Evolutionary conservation across 2,797 vertebrate species (phyloP).

Genomic region (Meda fulgida): DNA sequence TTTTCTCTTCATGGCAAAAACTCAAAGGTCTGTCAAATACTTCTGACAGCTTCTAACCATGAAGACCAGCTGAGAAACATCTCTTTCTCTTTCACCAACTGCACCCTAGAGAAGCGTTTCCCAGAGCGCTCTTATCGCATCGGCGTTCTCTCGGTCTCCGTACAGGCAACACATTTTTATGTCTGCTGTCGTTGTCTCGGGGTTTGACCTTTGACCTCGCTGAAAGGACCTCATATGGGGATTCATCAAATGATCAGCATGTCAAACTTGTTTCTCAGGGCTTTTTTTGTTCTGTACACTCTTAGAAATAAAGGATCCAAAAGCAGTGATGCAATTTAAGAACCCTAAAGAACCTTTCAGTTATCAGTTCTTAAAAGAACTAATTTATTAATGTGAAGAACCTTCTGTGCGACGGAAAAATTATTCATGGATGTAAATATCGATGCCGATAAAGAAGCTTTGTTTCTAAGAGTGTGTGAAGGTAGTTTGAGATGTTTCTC

Average conservation of each 20-base stretch:
- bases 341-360: neutral
- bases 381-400: too few species aligned
- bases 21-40: neutral
- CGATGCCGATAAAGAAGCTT: neutral
- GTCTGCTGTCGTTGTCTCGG: slow-evolving; percentile 78
- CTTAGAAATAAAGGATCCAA: neutral
- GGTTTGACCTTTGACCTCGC: neutral
- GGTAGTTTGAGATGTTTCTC: neutral
- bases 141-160: slow-evolving; percentile 70
- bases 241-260: neutral
- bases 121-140: slow-evolving; percentile 52
- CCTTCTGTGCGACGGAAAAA: neutral
- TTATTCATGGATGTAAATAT: neutral
- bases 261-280: neutral
- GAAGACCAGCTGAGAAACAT: neutral
- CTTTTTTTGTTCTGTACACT: neutral
- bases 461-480: neutral
- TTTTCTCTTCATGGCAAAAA: neutral
- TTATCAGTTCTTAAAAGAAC: neutral
- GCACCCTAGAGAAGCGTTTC: slow-evolving; percentile 73
- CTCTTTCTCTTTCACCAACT: slow-evolving; percentile 3
- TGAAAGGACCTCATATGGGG: neutral
- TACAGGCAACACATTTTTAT: slow-evolving; percentile 90
- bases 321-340: neutral
- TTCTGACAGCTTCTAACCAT: too few species aligned